Conservation (phyloP, 2,888 invertebrate species). For the Pollenia amentaria region DNA sequence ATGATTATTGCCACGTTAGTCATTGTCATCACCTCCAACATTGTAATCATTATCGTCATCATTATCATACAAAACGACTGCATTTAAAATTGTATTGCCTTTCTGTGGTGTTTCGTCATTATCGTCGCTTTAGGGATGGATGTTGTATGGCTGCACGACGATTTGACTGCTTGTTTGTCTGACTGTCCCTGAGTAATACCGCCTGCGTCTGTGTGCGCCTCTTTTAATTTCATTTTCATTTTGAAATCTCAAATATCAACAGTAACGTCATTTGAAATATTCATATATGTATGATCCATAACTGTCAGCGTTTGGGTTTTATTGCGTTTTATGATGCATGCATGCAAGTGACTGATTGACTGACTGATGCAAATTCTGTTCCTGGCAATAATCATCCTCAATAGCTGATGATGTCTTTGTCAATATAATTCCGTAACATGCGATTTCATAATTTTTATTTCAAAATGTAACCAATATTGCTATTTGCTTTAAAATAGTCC, state of each 20-base stretch:
- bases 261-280: conserved; percentile 47
- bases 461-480: neutral
- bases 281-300: conserved; percentile 53
- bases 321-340: conserved; percentile 15
- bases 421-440: conserved; percentile 1
- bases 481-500: conserved; percentile 5
- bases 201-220: neutral
- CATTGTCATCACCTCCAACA: conserved; percentile 66
- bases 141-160: neutral
- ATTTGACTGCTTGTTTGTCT: neutral
- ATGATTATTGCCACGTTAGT: conserved; percentile 68
- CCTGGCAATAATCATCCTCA: conserved; percentile 20
- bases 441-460: neutral
- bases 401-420: neutral
- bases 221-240: neutral
- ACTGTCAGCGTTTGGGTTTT: conserved; percentile 55
- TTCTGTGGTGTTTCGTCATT: conserved; percentile 5
- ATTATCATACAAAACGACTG: conserved; percentile 43
- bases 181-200: neutral
- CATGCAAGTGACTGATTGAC: neutral
- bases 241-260: conserved; percentile 47
- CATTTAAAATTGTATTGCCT: conserved; percentile 53
- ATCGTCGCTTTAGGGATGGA: neutral
- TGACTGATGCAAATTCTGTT: conserved; percentile 21
- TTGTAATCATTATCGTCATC: conserved; percentile 53